These are phyloP conservation scores for Prinia subflava DNA, from an alignment of 2,113 vertebrate species.

Conservation along the genomic window DNA sequence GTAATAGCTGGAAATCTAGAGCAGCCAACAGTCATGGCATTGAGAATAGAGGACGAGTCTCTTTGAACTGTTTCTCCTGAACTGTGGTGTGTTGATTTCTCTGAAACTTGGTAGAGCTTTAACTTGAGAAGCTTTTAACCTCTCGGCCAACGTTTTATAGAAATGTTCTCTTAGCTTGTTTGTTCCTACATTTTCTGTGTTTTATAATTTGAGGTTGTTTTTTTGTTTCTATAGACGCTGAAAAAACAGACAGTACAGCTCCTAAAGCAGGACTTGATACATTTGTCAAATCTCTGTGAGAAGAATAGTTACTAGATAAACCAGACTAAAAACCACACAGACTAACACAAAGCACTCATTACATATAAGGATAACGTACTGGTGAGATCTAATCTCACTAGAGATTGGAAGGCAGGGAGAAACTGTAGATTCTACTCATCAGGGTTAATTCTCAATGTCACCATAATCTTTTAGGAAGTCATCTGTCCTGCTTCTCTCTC, in stretches of 20 bases:
- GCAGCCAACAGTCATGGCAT: neutral
- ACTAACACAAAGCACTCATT: neutral
- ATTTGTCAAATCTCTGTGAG: neutral
- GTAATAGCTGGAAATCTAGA: neutral
- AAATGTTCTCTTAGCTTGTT: neutral
- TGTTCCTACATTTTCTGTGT: neutral
- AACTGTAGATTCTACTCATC: neutral
- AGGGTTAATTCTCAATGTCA: neutral
- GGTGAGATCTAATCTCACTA: neutral
- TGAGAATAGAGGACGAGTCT: neutral
- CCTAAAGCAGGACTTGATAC: neutral
- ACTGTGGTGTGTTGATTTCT: neutral
- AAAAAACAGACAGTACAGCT: neutral
- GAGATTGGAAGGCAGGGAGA: neutral
- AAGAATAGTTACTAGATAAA: neutral
- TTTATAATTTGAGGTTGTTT: fast-evolving
- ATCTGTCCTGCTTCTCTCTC: neutral
- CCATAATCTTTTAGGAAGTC: neutral
- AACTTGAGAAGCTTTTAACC: neutral
- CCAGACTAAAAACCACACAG: neutral
- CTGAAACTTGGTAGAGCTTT: neutral
- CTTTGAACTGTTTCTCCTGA: neutral
- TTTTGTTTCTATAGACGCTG: neutral
- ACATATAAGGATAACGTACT: too few species aligned
- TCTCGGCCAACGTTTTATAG: neutral